Conservation (phyloP, 2,113 vertebrate species). For the Aldabrachelys gigantea region DNA sequence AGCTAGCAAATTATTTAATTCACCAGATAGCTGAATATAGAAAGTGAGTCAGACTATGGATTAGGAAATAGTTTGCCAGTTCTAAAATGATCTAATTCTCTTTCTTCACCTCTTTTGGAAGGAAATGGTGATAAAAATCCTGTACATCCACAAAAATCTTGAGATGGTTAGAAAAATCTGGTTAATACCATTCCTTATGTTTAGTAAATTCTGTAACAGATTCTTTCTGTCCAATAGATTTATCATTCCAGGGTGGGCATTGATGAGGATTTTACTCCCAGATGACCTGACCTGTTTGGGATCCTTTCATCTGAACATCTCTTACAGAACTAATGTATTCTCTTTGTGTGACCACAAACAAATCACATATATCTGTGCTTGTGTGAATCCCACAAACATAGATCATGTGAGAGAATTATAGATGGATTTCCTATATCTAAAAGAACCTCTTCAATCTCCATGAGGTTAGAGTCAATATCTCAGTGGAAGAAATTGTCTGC, state of each 20-base stretch:
- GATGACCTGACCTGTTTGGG: neutral
- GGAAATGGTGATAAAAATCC: neutral
- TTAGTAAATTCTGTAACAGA: neutral
- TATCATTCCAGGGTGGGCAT: neutral
- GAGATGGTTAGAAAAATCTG: neutral
- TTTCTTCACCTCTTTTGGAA: neutral
- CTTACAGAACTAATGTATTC: neutral
- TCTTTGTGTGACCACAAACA: neutral
- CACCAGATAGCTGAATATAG: slow-evolving; percentile 62
- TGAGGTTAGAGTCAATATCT: slow-evolving; percentile 25
- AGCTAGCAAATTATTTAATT: neutral
- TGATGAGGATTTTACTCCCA: neutral
- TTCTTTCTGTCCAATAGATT: neutral
- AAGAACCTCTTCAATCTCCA: slow-evolving; percentile 52
- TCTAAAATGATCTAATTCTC: slow-evolving; percentile 51
- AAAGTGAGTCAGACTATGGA: slow-evolving; percentile 65
- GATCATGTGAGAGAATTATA: slow-evolving; percentile 33
- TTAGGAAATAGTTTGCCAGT: slow-evolving; percentile 49
- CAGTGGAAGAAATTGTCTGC: slow-evolving; percentile 23
- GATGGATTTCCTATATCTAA: slow-evolving; percentile 50
- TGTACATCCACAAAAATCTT: neutral
- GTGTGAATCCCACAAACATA: slow-evolving; percentile 1
- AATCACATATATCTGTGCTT: neutral
- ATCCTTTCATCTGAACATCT: neutral
- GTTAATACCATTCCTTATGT: neutral